Percentiles rank a stretch among this genome's conserved stretches.
phyloP scores from a whole-genome alignment of 2,888 invertebrate genomes.

The Asteroscopus sphinx region DNA sequence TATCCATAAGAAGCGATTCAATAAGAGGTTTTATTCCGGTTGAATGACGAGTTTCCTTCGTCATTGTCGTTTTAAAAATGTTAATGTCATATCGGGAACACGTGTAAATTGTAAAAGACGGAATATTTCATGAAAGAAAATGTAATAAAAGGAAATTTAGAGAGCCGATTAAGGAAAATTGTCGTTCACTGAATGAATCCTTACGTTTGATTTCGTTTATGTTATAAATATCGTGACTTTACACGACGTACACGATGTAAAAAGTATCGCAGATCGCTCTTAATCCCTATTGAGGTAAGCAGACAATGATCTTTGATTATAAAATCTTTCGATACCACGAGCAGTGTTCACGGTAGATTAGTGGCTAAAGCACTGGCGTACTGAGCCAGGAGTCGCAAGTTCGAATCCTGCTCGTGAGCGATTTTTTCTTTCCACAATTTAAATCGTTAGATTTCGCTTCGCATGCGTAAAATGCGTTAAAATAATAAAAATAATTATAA shows the following conservation, averaged over 20 bases:
- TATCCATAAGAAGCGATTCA: conserved; percentile 23
- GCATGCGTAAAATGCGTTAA: too few relatives aligned
- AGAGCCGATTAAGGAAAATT: background rate
- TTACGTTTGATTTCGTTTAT: background rate
- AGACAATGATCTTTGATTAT: too few relatives aligned
- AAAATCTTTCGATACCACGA: too few relatives aligned
- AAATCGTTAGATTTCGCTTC: too few relatives aligned
- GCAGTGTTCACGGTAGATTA: too few relatives aligned
- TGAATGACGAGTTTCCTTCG: conserved; percentile 26
- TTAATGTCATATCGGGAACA: conserved; percentile 28
- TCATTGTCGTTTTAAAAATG: conserved; percentile 27
- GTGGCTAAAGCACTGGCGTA: too few relatives aligned
- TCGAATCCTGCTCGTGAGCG: too few relatives aligned
- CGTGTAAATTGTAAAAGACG: conserved; percentile 4
- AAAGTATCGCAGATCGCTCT: background rate
- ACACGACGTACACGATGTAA: background rate
- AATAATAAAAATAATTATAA: too few relatives aligned
- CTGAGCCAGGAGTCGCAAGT: too few relatives aligned
- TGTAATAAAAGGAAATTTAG: background rate
- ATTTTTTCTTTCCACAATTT: too few relatives aligned
- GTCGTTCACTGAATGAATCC: background rate
- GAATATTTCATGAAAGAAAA: conserved; percentile 11
- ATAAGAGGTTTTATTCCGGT: conserved; percentile 47
- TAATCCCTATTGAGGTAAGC: background rate
- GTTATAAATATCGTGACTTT: background rate